Evolutionary conservation across 2,888 invertebrate genomes (phyloP).

Genomic region (Campaea margaritaria): DNA sequence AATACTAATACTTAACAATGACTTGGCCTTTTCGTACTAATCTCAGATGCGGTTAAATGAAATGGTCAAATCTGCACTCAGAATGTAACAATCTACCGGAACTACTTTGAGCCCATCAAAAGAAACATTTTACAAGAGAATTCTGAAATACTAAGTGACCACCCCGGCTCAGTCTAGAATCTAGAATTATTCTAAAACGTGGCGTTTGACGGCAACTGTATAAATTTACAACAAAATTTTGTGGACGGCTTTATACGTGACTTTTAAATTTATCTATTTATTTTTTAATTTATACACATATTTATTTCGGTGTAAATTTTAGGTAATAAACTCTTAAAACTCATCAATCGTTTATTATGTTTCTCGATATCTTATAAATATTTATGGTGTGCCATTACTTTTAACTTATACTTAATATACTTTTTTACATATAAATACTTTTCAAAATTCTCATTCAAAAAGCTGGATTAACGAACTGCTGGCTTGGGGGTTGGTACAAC

Average conservation of each 20-base stretch:
- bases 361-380: background rate
- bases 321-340: conserved; percentile 51
- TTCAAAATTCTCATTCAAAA: conserved; percentile 41
- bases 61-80: background rate
- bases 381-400: too few species aligned
- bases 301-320: conserved; percentile 50
- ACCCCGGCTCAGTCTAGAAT: conserved; percentile 1
- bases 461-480: conserved; percentile 60
- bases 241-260: conserved; percentile 29
- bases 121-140: background rate
- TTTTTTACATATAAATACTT: too few species aligned
- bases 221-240: conserved; percentile 31
- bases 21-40: conserved; percentile 9
- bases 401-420: too few species aligned
- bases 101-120: background rate
- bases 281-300: conserved; percentile 56
- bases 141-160: background rate
- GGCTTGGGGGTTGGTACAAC: conserved; percentile 55
- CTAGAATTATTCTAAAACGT: conserved; percentile 25
- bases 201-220: conserved; percentile 39
- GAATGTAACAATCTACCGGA: background rate
- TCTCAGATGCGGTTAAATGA: background rate
- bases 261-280: conserved; percentile 45
- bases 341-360: conserved; percentile 19
- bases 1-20: conserved; percentile 43